phyloP scores from a whole-genome alignment of 1,140 invertebrate genomes.

The Lepidurus arcticus region DNA sequence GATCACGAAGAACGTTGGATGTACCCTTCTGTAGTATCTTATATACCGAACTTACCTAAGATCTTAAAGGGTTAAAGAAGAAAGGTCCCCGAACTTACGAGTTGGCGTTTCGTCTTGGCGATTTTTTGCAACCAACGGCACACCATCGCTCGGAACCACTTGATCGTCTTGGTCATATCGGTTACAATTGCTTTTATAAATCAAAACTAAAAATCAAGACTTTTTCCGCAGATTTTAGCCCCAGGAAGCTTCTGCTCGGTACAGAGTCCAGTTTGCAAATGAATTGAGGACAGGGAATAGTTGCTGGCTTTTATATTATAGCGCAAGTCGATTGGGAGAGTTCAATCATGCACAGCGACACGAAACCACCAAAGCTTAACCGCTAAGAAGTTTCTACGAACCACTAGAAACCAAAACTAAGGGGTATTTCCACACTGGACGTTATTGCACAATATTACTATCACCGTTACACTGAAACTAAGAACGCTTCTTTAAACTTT shows the following conservation, averaged over 20 bases:
- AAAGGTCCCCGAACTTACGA: neutral
- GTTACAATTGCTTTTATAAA: neutral
- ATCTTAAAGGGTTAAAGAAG: neutral
- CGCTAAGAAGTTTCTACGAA: neutral
- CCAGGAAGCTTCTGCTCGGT: neutral
- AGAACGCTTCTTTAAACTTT: no score
- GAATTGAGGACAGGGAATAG: neutral
- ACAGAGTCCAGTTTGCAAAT: neutral
- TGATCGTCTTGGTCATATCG: neutral
- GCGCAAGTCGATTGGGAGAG: neutral
- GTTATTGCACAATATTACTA: neutral
- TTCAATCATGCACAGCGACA: conserved; percentile 9
- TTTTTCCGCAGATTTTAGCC: no score
- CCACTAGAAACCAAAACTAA: neutral
- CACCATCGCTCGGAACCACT: neutral
- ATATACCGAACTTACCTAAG: neutral
- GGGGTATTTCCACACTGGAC: neutral
- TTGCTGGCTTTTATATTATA: conserved; percentile 16
- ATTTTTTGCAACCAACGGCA: conserved; percentile 6
- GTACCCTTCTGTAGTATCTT: neutral
- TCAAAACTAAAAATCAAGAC: no score
- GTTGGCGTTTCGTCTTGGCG: conserved; percentile 7
- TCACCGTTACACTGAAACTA: neutral
- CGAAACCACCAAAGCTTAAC: neutral
- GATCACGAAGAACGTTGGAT: neutral